phyloP scores from a whole-genome alignment of 2,797 vertebrate species.

The Pachyuromys duprasi region DNA sequence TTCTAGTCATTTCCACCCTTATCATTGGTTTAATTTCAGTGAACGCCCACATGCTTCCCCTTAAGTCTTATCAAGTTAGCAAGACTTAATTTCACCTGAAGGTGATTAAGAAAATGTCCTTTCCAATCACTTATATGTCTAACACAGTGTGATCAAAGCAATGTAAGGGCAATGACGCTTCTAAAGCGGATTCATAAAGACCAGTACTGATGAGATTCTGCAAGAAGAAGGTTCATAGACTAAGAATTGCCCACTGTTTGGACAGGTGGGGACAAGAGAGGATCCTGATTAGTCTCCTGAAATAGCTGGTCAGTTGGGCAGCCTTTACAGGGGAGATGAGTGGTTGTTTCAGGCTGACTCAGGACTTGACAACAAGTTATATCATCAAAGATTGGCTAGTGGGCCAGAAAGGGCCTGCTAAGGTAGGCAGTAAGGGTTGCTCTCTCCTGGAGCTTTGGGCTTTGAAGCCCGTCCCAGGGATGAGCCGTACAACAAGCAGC shows the following conservation, averaged over 20 bases:
- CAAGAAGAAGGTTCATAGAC: not conserved
- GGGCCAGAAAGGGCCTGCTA: not conserved
- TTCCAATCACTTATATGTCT: not conserved
- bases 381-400: no score
- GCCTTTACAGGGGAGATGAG: rapidly evolving
- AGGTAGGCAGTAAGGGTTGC: not conserved
- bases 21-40: not conserved
- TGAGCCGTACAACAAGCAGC: no score
- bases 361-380: not conserved
- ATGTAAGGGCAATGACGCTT: not conserved
- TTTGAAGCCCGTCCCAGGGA: not conserved
- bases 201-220: not conserved
- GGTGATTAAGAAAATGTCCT: not conserved
- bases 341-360: not conserved
- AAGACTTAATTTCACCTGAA: not conserved
- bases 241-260: not conserved
- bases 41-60: no score
- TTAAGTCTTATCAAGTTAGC: not conserved
- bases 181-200: not conserved
- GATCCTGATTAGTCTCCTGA: rapidly evolving
- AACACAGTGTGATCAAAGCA: not conserved
- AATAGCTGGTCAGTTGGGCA: not conserved
- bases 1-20: not conserved
- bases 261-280: rapidly evolving
- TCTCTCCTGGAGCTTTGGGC: not conserved